Evolutionary conservation across 1,140 invertebrate species (phyloP), one percentile per base, ranked within the genome.

Genomic region (Triops cancriformis): DNA sequence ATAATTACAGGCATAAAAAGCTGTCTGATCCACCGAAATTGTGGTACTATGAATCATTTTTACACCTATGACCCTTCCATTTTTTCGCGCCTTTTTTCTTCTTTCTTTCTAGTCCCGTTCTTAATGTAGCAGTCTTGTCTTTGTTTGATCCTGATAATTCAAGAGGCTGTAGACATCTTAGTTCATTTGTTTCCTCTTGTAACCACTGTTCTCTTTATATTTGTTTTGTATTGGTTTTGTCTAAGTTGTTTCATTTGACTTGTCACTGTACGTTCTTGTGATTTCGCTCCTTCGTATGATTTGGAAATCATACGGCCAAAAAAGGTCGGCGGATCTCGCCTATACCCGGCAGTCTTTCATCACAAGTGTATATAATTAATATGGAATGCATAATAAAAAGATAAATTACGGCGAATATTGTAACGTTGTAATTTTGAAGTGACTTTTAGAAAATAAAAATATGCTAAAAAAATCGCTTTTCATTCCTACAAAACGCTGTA

Each of bases 321-420:
- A 64, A 64, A 64, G 51, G 51, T 64, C 2, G n/a, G 51, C 51
- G 51, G 51, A 64, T 64, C 51, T 64, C 51, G 51, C 51, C 51
- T 64, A 23, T 23, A 64, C 51, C 51, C 51, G 51, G 51, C 51
- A 64, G 51, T 64, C 51, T 64, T 64, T 64, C 51, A 64, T 64
- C 51, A 64, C 51, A 64, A 64, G 51, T 64, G 51, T 64, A 64
- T 64, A 64, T 64, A 64, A 64, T n/a, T 23, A 64, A 64, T 64
- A 7, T 64, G 51, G 51, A 64, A 64, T 64, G 51, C 51, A 64
- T 64, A 64, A 64, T 64, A 18, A 64, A 64, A 23, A 64, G 5
- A 64, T 64, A 23, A 23, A 64, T 37, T 4, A 37, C 7, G 31
- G 7, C 2, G 31, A 37, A 37, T 37, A 7, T 7, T 37, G 31